phyloP scores from a whole-genome alignment of 37 sponge, comb jelly and placozoan species.

The Ianthella basta region DNA sequence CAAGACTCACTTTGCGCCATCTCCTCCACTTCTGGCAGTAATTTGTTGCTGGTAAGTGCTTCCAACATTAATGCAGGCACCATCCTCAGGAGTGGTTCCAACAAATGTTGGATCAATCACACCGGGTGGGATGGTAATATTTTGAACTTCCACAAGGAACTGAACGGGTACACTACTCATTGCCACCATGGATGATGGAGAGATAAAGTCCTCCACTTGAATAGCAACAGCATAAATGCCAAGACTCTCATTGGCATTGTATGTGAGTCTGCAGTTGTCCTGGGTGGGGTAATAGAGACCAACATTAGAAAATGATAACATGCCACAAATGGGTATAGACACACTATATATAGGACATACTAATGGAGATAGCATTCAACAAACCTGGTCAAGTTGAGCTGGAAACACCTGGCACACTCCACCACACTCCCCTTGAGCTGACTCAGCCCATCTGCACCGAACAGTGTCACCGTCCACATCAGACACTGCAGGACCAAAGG shows the following conservation, averaged over 20 bases:
- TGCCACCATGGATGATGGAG: neutral
- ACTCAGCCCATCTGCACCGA: slow-evolving; percentile 47
- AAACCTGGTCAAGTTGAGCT: no score
- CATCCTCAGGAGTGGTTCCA: slow-evolving; percentile 28
- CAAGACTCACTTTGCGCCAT: slow-evolving; percentile 16
- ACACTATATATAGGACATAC: no score
- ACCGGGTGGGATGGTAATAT: neutral
- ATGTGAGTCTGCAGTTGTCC: slow-evolving; percentile 26
- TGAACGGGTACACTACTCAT: slow-evolving; percentile 57
- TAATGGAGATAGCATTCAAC: no score
- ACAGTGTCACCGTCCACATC: slow-evolving; percentile 48
- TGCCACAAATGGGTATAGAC: no score
- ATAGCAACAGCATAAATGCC: slow-evolving; percentile 44
- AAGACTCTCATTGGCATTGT: slow-evolving; percentile 1
- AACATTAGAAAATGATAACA: no score
- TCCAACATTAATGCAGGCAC: slow-evolving; percentile 40
- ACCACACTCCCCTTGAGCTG: no score
- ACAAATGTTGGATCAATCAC: neutral
- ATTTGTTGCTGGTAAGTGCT: slow-evolving; percentile 22
- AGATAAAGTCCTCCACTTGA: slow-evolving; percentile 44
- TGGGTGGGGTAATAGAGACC: no score
- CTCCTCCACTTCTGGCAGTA: slow-evolving; percentile 25
- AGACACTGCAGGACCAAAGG: slow-evolving; percentile 16
- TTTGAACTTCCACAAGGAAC: slow-evolving; percentile 21
- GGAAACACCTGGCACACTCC: no score